phyloP scores from a whole-genome alignment of 2,113 vertebrate species.

The Beaufortia kweichowensis region DNA sequence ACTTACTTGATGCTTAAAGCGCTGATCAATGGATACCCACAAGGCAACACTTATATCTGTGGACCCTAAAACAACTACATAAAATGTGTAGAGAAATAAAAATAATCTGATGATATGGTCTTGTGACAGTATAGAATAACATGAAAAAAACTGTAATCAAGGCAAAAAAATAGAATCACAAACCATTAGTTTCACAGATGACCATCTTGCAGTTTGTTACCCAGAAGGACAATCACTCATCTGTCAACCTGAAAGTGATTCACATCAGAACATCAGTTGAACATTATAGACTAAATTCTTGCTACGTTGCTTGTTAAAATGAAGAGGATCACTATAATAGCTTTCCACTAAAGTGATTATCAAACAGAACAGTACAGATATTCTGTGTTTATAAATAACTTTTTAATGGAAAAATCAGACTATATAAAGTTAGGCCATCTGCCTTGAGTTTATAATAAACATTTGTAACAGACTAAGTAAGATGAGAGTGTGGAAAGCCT shows the following conservation, averaged over 20 bases:
- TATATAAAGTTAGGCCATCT: background rate
- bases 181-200: background rate
- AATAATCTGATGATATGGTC: background rate
- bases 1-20: too few species aligned
- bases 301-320: too few species aligned
- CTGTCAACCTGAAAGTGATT: constrained; percentile 12
- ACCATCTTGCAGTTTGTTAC: background rate
- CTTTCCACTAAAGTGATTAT: background rate
- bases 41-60: constrained; percentile 12
- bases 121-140: background rate
- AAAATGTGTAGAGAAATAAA: background rate
- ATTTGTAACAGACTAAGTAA: background rate
- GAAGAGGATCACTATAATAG: background rate
- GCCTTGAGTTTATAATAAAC: background rate
- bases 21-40: too few species aligned
- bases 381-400: background rate
- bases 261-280: background rate
- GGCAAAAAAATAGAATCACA: background rate
- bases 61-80: background rate
- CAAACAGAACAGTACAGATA: background rate
- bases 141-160: background rate
- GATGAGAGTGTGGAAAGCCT: background rate
- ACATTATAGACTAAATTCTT: background rate
- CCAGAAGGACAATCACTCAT: background rate
- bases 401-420: background rate